Base-by-base conservation (phyloP, 2,888 invertebrate genomes). In the Tetranychus piercei region DNA sequence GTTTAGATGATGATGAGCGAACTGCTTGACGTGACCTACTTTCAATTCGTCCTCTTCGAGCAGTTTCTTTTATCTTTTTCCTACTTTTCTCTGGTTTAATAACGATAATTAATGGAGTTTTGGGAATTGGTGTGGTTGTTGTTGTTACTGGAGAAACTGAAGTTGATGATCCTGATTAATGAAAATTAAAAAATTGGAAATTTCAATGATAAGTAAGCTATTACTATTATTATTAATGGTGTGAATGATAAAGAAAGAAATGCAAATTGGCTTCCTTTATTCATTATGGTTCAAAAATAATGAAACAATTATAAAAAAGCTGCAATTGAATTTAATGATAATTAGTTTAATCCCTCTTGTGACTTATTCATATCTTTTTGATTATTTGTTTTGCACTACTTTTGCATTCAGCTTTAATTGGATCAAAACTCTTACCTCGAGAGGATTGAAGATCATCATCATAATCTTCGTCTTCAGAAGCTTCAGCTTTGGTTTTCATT, bases 71-170 rank as follows among this genome's bases (percentile, higher is more conserved):
- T 11, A 23, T 69, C 69, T 69, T 69, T 23, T 69, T 69, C 18
- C 11, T 23, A n/a, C 11, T 23, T 69, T 69, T 69, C 20, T 69
- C 69, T 9, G 69, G 34, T 69, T 69, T 69, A 20, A 69, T 69
- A 11, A 69, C 34, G 11, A 69, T 69, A 20, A 69, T 69, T 69
- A 69, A 69, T 11, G 69, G 69, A 23, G 69, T 69, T 22, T 69
- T 69, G 69, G 69, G 69, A 23, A 69, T 69, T 22, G 69, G 69
- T 69, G 69, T 69, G 18, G 69, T 69, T 18, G 69, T 69, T 20
- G 69, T 69, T 11, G 69, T 23, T 3, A 22, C 22, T 69, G 18
- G 18, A 20, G 69, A 23, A 4, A 23, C 69, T 69, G 69, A 69
- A 69, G 22, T 69, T 69, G 55, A 55, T 55, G 55, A 55, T 55